phyloP scores from a whole-genome alignment of 2,113 vertebrate species.

The Glaucidium brasilianum region DNA sequence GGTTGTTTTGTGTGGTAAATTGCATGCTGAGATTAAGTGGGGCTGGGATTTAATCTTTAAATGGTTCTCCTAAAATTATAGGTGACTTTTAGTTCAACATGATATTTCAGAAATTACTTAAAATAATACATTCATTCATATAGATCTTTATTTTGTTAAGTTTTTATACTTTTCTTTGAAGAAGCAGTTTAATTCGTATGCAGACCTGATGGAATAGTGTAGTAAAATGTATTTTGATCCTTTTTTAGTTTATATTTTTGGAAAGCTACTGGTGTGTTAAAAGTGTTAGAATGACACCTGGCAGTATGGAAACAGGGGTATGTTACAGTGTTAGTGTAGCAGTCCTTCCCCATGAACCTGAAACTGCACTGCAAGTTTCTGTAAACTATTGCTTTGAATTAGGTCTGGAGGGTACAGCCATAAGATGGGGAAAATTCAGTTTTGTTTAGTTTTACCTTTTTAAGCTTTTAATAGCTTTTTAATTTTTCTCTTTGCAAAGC shows the following conservation, averaged over 20 bases:
- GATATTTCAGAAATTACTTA: neutral
- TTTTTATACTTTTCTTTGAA: neutral
- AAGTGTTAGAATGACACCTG: neutral
- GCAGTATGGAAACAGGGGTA: neutral
- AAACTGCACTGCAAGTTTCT: neutral
- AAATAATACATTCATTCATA: neutral
- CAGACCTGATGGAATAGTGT: neutral
- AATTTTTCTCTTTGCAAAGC: neutral
- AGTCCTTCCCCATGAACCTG: neutral
- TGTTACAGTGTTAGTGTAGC: neutral
- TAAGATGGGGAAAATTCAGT: neutral
- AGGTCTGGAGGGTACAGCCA: neutral
- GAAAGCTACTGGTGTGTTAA: neutral
- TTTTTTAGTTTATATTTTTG: slow-evolving; percentile 19
- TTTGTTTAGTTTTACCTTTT: neutral
- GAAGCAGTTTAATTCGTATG: neutral
- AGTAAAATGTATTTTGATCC: slow-evolving; percentile 53
- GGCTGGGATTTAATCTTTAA: neutral
- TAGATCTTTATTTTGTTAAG: neutral
- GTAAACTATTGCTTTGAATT: neutral
- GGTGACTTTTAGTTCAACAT: neutral
- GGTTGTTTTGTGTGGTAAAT: neutral
- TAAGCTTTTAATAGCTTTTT: neutral
- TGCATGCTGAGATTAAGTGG: slow-evolving; percentile 62
- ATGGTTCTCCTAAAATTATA: neutral